Evolutionary conservation across 2,113 vertebrate species (phyloP), one percentile per base, ranked within the genome.

Genomic region (Chauna torquata): DNA sequence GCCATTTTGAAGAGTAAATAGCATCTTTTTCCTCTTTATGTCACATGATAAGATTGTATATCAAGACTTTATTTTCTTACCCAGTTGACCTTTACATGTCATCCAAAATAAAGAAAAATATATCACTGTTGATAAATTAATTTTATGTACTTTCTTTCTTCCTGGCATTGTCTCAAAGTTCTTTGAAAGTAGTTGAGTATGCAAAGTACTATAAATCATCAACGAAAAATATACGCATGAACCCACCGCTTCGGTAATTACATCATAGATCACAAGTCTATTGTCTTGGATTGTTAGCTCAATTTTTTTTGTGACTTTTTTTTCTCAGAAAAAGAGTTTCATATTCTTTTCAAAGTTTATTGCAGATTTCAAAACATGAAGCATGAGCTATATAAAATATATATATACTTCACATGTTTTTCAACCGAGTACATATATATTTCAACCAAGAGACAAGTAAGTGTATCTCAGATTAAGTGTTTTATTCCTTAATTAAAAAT

Each of bases 41-140:
- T 69, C 68, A 42, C 32, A 27, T 19, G 30, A 32, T 66, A 66
- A 82, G 50, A 82, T 34, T 82, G 30, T 65, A 18, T 84, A 58
- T 75, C 30, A 77, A 49, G 24, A 49, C 30, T 62, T 83, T 69
- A 40, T 84, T 90, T 92, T 77, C 45, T 49, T 76, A 85, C 24
- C 27, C 13, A 6, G 66, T 75, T 82, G 70, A 79, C 52, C 16
- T 71, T 93, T 66, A 52, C 32, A 24, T 17, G 7, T 32, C 12
- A 86, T 74, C 23, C 34, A 86, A 92, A 95, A 74, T 49, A 84
- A 92, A 77, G 52, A 95, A 82, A 77, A 87, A 49, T 58, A 17
- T 36, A 59, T 58, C 30, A 65, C 4, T 45, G 15, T 55, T 81
- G 55, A 54, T 78, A 75, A 78, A 84, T 84, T 44, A 78, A 13